A percentile compares a stretch with the other conserved stretches of the same genome.
Conservation (phyloP, 2,888 invertebrate species). For the Ptychoptera contaminata region DNA sequence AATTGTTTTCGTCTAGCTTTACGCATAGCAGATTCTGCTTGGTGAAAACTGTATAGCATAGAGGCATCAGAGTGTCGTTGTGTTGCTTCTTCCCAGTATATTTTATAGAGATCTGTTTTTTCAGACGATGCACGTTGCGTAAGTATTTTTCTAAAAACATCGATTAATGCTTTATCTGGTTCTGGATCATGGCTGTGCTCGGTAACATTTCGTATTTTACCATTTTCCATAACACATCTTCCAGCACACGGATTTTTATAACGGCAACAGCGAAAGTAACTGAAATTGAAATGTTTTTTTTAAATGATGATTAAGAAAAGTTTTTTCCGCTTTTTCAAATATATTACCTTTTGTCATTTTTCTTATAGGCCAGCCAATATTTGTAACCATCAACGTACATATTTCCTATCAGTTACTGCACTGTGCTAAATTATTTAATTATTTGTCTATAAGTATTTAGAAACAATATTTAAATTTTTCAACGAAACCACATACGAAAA, state of each 20-base stretch:
- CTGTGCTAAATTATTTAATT: too few relatives aligned
- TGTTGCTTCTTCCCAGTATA: constrained; percentile 18
- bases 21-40: constrained; percentile 18
- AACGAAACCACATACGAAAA: too few relatives aligned
- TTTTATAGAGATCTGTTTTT: constrained; percentile 14
- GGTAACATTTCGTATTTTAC: constrained; percentile 13
- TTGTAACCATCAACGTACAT: constrained; percentile 18
- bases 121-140: constrained; percentile 15
- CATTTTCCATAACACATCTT: constrained; percentile 14
- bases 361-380: constrained; percentile 18
- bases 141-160: constrained; percentile 16
- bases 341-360: constrained; percentile 14
- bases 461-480: too few relatives aligned
- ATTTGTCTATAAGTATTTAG: too few relatives aligned
- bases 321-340: neutral
- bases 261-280: constrained; percentile 18
- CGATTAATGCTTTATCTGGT: constrained; percentile 14
- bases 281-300: constrained; percentile 6
- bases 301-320: too few relatives aligned
- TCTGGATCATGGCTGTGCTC: constrained; percentile 16
- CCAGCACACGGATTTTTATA: constrained; percentile 16
- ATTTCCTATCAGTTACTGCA: neutral
- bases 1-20: constrained; percentile 17
- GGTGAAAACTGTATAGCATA: constrained; percentile 15
- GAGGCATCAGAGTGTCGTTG: constrained; percentile 17